phyloP scores from a whole-genome alignment of 2,113 vertebrate genomes.

The Tragelaphus buxtoni region DNA sequence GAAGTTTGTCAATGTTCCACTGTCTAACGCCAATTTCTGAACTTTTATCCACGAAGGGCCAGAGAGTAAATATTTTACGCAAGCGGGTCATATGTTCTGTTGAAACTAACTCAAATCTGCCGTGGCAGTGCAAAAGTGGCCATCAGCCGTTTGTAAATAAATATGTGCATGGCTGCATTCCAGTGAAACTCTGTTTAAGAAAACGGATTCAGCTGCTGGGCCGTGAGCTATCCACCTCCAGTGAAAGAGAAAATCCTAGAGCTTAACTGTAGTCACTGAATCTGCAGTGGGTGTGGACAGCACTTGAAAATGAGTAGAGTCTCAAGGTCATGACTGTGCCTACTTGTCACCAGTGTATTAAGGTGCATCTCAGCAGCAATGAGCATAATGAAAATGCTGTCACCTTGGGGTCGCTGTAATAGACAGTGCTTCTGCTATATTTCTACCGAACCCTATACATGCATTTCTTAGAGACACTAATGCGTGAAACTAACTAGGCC shows the following conservation, averaged over 20 bases:
- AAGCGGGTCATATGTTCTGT: neutral
- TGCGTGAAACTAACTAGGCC: neutral
- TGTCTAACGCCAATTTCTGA: neutral
- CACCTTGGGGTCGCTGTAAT: neutral
- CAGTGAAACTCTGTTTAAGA: neutral
- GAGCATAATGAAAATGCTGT: neutral
- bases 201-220: neutral
- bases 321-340: neutral
- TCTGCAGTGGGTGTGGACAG: neutral
- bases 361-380: neutral
- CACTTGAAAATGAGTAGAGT: neutral
- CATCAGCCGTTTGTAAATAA: neutral
- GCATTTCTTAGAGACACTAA: neutral
- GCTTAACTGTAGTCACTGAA: neutral
- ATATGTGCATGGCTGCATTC: neutral
- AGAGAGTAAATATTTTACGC: neutral
- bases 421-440: neutral
- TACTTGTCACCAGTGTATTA: accelerated
- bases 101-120: neutral
- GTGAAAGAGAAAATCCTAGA: neutral
- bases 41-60: neutral
- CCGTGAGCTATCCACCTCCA: neutral
- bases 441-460: neutral
- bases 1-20: accelerated
- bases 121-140: neutral